These are phyloP conservation scores for Linyphia triangularis DNA, from an alignment of 2,888 invertebrate species.

Conservation along the genomic window DNA sequence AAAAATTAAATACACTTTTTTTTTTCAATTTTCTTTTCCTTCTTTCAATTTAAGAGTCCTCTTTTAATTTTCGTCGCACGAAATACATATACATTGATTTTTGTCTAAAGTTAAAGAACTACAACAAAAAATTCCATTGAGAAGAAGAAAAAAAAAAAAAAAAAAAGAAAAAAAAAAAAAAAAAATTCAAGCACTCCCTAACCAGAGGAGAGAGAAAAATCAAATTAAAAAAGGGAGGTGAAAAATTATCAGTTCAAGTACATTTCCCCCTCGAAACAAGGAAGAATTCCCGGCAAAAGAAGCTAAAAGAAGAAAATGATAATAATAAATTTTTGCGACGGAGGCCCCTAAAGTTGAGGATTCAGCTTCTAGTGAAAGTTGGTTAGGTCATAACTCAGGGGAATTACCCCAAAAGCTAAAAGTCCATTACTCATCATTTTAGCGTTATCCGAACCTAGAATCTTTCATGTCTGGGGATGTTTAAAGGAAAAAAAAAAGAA, in stretches of 20 bases:
- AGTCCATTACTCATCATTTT: slow-evolving; percentile 36
- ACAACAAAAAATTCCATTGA: neutral
- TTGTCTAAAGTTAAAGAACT: neutral
- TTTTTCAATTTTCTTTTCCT: neutral
- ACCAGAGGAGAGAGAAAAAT: neutral
- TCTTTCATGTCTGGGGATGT: neutral
- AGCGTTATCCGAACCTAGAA: slow-evolving; percentile 22
- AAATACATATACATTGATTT: slow-evolving; percentile 9
- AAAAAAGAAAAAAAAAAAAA: neutral
- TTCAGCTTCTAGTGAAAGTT: neutral
- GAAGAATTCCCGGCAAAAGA: neutral
- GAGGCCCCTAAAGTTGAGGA: slow-evolving; percentile 2
- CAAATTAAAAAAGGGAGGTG: slow-evolving; percentile 2
- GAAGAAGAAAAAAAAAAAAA: neutral
- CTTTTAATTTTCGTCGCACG: slow-evolving; percentile 18
- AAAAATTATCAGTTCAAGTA: slow-evolving; percentile 41
- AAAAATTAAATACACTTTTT: neutral
- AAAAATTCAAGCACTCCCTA: neutral
- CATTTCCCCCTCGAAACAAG: slow-evolving; percentile 18
- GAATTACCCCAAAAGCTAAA: slow-evolving; percentile 42
- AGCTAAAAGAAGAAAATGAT: neutral
- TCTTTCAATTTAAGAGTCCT: neutral
- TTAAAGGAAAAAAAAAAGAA: neutral
- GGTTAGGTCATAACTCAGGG: slow-evolving; percentile 22
- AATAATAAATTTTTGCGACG: slow-evolving; percentile 20